Evolutionary conservation across 2,888 invertebrate genomes (phyloP).

Genomic region (Tholera decimalis): DNA sequence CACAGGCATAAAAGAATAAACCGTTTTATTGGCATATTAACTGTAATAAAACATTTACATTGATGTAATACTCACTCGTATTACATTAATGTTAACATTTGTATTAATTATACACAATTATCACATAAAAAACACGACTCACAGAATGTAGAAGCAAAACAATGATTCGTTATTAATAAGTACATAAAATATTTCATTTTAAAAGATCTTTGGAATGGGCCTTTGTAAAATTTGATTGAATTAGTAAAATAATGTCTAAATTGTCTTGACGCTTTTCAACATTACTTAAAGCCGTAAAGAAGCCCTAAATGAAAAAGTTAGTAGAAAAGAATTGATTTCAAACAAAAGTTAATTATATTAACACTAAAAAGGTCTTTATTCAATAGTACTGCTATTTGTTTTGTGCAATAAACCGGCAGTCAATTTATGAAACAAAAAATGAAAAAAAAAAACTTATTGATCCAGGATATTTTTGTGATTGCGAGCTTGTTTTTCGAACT

Average conservation of each 20-base stretch:
- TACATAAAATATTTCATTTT: constrained; percentile 71
- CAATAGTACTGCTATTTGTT: constrained; percentile 57
- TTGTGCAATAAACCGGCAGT: constrained; percentile 61
- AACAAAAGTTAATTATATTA: constrained; percentile 57
- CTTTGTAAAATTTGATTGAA: constrained; percentile 63
- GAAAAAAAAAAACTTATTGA: neutral
- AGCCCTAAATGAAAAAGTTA: constrained; percentile 61
- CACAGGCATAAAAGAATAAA: constrained; percentile 86
- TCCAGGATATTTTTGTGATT: constrained; percentile 37
- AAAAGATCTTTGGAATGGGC: constrained; percentile 84
- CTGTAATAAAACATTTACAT: constrained; percentile 88
- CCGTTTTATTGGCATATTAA: constrained; percentile 89
- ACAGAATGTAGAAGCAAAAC: constrained; percentile 84
- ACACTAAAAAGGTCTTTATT: constrained; percentile 64
- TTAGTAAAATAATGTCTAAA: constrained; percentile 55
- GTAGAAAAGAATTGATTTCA: constrained; percentile 65
- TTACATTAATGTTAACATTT: constrained; percentile 75
- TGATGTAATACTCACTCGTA: constrained; percentile 67
- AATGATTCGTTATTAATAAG: constrained; percentile 73
- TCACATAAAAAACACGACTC: constrained; percentile 89
- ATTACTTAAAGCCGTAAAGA: constrained; percentile 49
- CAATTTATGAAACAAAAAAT: constrained; percentile 39
- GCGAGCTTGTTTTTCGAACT: constrained; percentile 30
- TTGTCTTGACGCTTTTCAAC: constrained; percentile 29
- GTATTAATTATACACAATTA: constrained; percentile 85